A percentile compares a stretch with the other conserved stretches of the same genome.
Evolutionary conservation across 1,140 invertebrate genomes (phyloP).

Genomic region (Hylaeus anthracinus): DNA sequence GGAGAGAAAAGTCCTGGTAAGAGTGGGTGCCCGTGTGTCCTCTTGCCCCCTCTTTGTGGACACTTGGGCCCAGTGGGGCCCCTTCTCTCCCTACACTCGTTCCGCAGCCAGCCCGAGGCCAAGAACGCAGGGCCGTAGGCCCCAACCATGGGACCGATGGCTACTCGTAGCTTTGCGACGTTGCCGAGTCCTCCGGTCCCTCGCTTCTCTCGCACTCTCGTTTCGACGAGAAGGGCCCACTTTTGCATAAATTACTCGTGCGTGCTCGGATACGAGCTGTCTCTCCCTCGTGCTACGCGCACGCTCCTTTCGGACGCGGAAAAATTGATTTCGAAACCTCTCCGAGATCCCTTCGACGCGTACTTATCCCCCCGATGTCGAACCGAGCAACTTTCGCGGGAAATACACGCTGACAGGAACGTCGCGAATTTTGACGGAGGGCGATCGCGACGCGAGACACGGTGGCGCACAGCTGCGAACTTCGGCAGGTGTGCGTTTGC

Average conservation of each 20-base stretch:
- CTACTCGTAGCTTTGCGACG: slow-evolving; percentile 48
- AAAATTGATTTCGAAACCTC: slow-evolving; percentile 22
- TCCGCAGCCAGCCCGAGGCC: slow-evolving; percentile 62
- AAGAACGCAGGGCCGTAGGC: slow-evolving; percentile 67
- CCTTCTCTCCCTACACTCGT: slow-evolving; percentile 17
- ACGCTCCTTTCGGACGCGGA: neutral
- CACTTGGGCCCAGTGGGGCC: slow-evolving; percentile 49
- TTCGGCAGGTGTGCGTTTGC: slow-evolving; percentile 50
- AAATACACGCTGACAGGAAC: slow-evolving; percentile 6
- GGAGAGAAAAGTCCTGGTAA: slow-evolving; percentile 1
- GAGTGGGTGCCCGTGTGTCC: slow-evolving; percentile 65
- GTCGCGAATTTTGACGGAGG: slow-evolving; percentile 52
- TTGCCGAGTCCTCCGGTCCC: slow-evolving; percentile 56
- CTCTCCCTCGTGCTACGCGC: neutral
- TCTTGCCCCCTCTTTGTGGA: slow-evolving; percentile 40
- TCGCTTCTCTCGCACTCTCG: slow-evolving; percentile 39
- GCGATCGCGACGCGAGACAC: slow-evolving; percentile 55
- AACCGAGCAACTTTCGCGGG: slow-evolving; percentile 22
- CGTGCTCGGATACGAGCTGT: neutral
- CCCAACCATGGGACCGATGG: slow-evolving; percentile 52
- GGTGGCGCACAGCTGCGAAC: slow-evolving; percentile 35
- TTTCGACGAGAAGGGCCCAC: slow-evolving; percentile 35
- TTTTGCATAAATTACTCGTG: slow-evolving; percentile 54
- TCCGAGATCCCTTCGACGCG: neutral
- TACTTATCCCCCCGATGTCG: slow-evolving; percentile 4